A percentile compares a stretch with the other conserved stretches of the same genome.
These are phyloP conservation scores for Potamilus streckersoni DNA, from an alignment of 1,140 invertebrate species.

Conservation along the genomic window DNA sequence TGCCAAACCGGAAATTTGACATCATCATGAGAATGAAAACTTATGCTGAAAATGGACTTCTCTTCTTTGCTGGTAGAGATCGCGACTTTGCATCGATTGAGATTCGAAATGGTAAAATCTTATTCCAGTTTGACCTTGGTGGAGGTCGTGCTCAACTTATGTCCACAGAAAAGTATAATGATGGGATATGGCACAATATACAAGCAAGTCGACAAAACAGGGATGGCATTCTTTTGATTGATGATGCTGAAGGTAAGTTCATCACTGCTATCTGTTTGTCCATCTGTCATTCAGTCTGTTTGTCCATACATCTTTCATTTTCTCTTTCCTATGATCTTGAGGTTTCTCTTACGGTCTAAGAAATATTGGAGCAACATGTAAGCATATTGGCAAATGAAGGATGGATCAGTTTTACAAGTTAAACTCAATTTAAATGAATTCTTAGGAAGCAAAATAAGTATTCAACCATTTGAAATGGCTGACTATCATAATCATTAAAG, in stretches of 20 bases:
- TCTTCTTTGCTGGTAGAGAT: constrained; percentile 85
- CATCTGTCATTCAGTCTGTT: too few species aligned
- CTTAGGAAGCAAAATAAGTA: too few species aligned
- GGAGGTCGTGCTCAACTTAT: constrained; percentile 72
- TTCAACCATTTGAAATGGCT: too few species aligned
- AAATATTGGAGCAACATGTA: too few species aligned
- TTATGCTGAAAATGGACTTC: constrained; percentile 83
- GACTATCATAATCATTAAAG: too few species aligned
- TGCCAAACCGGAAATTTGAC: constrained; percentile 72
- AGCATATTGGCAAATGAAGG: too few species aligned
- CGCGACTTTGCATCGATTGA: constrained; percentile 87
- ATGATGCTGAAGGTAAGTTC: constrained; percentile 40
- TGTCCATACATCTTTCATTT: too few species aligned
- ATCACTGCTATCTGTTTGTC: not conserved
- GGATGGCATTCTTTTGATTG: constrained; percentile 77
- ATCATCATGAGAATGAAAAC: constrained; percentile 88
- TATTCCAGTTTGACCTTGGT: constrained; percentile 77
- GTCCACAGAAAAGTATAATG: constrained; percentile 74
- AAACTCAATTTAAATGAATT: too few species aligned
- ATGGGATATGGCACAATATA: constrained; percentile 88
- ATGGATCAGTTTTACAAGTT: too few species aligned
- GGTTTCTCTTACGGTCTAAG: too few species aligned
- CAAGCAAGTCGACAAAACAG: constrained; percentile 77
- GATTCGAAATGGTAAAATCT: constrained; percentile 80
- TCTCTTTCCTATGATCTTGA: too few species aligned